A percentile compares a stretch with the other conserved stretches of the same genome.
These are phyloP conservation scores for Bellardia pandia DNA, from an alignment of 2,888 invertebrate genomes.

Conservation along the genomic window DNA sequence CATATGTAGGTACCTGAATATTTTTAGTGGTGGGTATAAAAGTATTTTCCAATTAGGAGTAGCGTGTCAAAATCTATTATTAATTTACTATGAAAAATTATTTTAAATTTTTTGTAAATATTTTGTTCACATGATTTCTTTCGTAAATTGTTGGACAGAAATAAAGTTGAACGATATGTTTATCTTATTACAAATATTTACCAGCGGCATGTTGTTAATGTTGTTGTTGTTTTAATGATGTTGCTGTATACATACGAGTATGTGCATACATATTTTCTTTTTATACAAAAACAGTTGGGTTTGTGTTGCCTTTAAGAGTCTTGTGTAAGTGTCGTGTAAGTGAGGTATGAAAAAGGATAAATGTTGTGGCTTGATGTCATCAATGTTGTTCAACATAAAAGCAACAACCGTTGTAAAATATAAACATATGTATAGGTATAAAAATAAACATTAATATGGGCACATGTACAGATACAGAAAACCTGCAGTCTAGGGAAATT, in stretches of 20 bases:
- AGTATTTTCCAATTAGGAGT: no score
- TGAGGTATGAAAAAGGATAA: constrained; percentile 52
- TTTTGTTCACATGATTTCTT: no score
- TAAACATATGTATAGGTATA: background rate
- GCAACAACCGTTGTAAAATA: constrained; percentile 34
- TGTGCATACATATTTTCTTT: constrained; percentile 39
- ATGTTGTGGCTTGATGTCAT: constrained; percentile 71
- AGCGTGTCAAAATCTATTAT: no score
- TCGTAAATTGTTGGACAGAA: no score
- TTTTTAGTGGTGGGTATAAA: no score
- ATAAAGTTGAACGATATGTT: background rate
- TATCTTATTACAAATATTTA: constrained; percentile 5
- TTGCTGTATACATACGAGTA: constrained; percentile 25
- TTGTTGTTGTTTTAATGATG: constrained; percentile 36
- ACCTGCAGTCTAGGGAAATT: no score
- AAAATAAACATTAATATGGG: no score
- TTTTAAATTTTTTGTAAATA: no score
- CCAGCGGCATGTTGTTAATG: constrained; percentile 59
- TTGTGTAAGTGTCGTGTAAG: background rate
- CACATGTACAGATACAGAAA: no score
- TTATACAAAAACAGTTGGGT: constrained; percentile 61
- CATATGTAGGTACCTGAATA: no score
- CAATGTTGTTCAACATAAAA: constrained; percentile 68
- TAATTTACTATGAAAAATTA: no score
- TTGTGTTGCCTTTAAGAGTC: constrained; percentile 19